Evolutionary conservation across 2,113 vertebrate genomes (phyloP).

Genomic region (Aldabrachelys gigantea): DNA sequence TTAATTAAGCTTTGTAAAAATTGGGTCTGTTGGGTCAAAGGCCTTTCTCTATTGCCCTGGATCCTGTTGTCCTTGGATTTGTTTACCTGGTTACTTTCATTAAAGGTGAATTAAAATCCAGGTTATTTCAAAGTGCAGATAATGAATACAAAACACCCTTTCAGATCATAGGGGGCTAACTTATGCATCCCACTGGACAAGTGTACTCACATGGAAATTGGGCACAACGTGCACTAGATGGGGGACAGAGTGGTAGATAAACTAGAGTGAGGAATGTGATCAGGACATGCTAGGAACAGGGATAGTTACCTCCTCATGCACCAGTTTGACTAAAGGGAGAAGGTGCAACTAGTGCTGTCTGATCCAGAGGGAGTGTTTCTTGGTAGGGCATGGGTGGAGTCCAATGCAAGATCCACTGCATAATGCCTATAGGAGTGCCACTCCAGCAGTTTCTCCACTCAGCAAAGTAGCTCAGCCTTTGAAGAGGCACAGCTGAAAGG

Average conservation of each 20-base stretch:
- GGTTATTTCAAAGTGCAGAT: neutral
- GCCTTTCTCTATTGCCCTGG: constrained; percentile 5
- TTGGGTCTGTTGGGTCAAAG: constrained; percentile 44
- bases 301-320: fast-evolving
- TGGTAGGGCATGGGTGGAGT: fast-evolving
- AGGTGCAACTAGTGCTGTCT: fast-evolving
- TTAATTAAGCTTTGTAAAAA: constrained; percentile 63
- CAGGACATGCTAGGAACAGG: neutral
- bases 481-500: neutral
- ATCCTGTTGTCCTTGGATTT: neutral
- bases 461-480: neutral
- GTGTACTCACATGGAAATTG: neutral
- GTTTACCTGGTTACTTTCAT: constrained; percentile 29
- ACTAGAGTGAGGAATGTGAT: neutral
- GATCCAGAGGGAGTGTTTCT: fast-evolving
- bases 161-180: neutral
- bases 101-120: constrained; percentile 17
- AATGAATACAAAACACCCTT: neutral
- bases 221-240: neutral
- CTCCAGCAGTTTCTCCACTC: neutral
- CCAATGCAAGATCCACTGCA: fast-evolving
- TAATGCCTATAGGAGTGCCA: fast-evolving
- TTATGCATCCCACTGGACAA: fast-evolving
- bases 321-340: neutral
- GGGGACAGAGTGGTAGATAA: neutral